Evolutionary conservation across 2,888 invertebrate species (phyloP), one percentile per base, ranked within the genome.

Genomic region (Hydraecia micacea): DNA sequence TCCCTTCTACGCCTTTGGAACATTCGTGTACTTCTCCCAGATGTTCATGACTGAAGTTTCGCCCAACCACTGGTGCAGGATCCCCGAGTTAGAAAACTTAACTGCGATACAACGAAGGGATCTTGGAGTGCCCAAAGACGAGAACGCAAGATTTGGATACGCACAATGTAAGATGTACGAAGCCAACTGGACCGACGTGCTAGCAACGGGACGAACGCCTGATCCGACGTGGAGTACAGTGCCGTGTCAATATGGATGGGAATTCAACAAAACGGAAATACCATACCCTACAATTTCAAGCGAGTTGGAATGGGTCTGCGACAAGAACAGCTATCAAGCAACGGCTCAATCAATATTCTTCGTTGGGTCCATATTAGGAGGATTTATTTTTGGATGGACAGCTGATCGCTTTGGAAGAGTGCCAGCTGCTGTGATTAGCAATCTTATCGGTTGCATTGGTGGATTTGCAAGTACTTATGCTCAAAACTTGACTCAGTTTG

Each of bases 231-330:
- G 95, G 95, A 81, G 70, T 39, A 91, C 87, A 49, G 88, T 90
- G 49, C 88, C 93, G 13, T 95, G 95, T 88, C 89, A 91, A 86
- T 73, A 93, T 77, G 95, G 95, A 74, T 95, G 95, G 95, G 94
- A 95, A 79, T 95, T 93, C 58, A 92, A 95, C 77, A 91, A 88
- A 86, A 91, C 91, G 46, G 94, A 95, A 75, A 94, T 95, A 85
- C 95, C 95, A 4, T 95, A 95, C 78, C 90, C 93, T 21, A 95
- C 95, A 0, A 93, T 94, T 84, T 91, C 94, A 13, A 95, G 93
- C 75, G 94, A 95, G 39, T 77, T 92, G 66, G 94, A 90, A 81
- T 95, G 95, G 95, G 94, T 95, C 4, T 95, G 95, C 68, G 92
- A 93, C 21, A 94, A 90, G 77, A 90, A 91, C 60, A 94, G 93